phyloP scores from a whole-genome alignment of 23 tunicate species.

The Clavelina lepadiformis region DNA sequence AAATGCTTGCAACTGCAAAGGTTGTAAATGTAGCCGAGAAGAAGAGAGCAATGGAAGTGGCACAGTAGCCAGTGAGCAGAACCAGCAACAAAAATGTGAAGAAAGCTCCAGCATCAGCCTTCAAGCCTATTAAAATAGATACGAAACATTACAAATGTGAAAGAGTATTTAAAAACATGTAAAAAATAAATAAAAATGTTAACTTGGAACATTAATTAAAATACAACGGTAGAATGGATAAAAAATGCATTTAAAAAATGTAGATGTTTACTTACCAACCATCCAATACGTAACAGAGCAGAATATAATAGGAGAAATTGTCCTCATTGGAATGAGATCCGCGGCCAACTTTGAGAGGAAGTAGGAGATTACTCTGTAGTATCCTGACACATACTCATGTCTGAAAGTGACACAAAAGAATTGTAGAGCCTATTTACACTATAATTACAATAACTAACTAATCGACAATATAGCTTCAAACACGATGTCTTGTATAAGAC shows the following conservation, averaged over 20 bases:
- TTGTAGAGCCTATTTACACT: background rate
- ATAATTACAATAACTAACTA: too few species aligned
- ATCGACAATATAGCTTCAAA: background rate
- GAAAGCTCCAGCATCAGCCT: constrained; percentile 70
- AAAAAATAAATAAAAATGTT: too few species aligned
- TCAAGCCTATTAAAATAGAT: constrained; percentile 44
- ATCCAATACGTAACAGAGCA: constrained; percentile 92
- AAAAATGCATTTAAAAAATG: background rate
- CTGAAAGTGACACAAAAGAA: constrained; percentile 6
- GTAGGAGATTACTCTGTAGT: constrained; percentile 78
- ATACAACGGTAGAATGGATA: too few species aligned
- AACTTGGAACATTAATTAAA: too few species aligned
- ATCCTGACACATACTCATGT: constrained; percentile 84
- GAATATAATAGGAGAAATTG: constrained; percentile 77
- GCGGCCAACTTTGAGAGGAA: constrained; percentile 75
- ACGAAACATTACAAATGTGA: too few species aligned
- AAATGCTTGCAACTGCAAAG: constrained; percentile 56
- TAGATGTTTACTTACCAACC: constrained; percentile 95
- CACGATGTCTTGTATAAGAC: too few species aligned
- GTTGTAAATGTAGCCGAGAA: constrained; percentile 58
- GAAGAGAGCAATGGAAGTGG: constrained; percentile 74
- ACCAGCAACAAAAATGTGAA: constrained; percentile 57
- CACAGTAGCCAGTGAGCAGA: constrained; percentile 58
- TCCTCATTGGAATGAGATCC: constrained; percentile 87
- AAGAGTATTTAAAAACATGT: too few species aligned